Evolutionary conservation across 2,888 invertebrate genomes (phyloP), one percentile per base, ranked within the genome.

Genomic region (Holacanthella duospinosa): DNA sequence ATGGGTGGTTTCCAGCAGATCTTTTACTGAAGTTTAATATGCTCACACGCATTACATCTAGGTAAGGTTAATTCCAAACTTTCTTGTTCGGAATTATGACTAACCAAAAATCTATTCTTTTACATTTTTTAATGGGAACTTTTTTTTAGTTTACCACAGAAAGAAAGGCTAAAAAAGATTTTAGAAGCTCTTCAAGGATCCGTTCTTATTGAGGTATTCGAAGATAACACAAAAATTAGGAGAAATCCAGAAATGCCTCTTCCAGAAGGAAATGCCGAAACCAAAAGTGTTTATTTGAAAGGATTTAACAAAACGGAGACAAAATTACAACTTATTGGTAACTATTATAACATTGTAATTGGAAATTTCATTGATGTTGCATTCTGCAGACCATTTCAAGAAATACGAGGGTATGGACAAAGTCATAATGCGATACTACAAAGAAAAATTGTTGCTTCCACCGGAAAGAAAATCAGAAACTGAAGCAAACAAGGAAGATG

Each of bases 1-100:
- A 93, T 61, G 96, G 91, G 1, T 93, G 97, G 97, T 84, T 99
- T 25, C 84, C 90, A 0, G 76, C 97, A 55, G 84, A 86, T 0
- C 84, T 88, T 0, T 82, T 99, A 78, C 79, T 89, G 57, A 92
- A 86, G 64, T 99, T 97, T 77, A 93, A 95, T 77, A 83, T 95
- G 26, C 60, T 73, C 29, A 21, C 4, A 21, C 16, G 21, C 6
- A 48, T 48, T 4, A 21, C n/a, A 4, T 9, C 48, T 21, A 48
- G 48, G 48, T 48, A 21, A n/a, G 12, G 4, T 6, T 9, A 16
- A 9, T 36, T 36, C 16, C 6, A 16, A 9, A 16, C 36, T 6
- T 36, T 36, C 6, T 9, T 36, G 36, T 9, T 9, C 4, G 48
- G 48, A 48, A n/a, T 48, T 48, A 36, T 16, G 36, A 36, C 36